phyloP scores from a whole-genome alignment of 2,888 invertebrate species.

The Blera fallax region DNA sequence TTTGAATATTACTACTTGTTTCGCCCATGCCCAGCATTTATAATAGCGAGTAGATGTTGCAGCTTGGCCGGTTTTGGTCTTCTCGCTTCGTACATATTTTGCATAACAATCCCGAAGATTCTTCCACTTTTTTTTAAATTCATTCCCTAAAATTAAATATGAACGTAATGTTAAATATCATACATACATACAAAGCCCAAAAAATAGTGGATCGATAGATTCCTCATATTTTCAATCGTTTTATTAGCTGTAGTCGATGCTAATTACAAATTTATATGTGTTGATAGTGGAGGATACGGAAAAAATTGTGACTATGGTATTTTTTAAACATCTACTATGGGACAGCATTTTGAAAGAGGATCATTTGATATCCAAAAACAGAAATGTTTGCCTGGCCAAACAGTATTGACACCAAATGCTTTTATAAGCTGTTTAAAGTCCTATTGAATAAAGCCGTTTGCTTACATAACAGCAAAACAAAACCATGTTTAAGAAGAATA shows the following conservation, averaged over 20 bases:
- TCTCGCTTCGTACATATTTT: conserved; percentile 14
- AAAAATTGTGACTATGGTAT: too few species aligned
- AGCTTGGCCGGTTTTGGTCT: conserved; percentile 15
- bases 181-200: too few species aligned
- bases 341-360: background rate
- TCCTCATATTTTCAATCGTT: too few species aligned
- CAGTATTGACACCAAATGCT: background rate
- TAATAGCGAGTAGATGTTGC: conserved; percentile 15
- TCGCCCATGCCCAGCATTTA: conserved; percentile 51
- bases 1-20: conserved; percentile 35
- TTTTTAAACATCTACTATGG: background rate
- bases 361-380: background rate
- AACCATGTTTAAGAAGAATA: background rate
- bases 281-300: background rate
- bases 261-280: conserved; percentile 7
- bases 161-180: too few species aligned
- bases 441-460: conserved; percentile 23
- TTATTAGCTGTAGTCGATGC: background rate
- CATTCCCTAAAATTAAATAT: conserved; percentile 19
- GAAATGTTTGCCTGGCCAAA: background rate
- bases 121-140: conserved; percentile 34
- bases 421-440: background rate
- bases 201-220: too few species aligned
- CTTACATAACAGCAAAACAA: background rate
- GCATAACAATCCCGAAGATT: conserved; percentile 47